Conservation (phyloP, 2,888 invertebrate species). For the Trichopoda pennipes region DNA sequence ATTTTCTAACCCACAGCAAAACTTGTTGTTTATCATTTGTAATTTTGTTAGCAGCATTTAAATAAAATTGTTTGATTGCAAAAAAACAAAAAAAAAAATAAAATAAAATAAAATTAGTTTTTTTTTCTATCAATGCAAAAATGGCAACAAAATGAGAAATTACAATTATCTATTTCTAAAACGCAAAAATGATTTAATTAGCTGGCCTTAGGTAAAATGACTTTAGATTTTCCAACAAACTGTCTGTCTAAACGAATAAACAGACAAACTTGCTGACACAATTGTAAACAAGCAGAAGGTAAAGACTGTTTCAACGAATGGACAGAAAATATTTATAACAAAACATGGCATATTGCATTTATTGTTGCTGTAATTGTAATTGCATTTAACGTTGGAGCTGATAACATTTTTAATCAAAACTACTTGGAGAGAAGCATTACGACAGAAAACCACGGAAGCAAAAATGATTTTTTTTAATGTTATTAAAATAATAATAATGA, state of each 20-base stretch:
- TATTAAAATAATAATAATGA: neutral
- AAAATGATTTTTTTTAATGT: conserved; percentile 14
- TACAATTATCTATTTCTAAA: conserved; percentile 52
- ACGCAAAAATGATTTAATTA: conserved; percentile 67
- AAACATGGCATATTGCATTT: conserved; percentile 6
- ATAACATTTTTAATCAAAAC: conserved; percentile 40
- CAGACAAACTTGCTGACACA: neutral
- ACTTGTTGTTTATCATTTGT: conserved; percentile 6
- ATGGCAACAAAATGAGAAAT: conserved; percentile 53
- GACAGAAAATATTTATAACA: conserved; percentile 6
- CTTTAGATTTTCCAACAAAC: conserved; percentile 13
- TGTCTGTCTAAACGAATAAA: neutral
- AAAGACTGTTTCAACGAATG: neutral
- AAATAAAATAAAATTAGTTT: too few species aligned
- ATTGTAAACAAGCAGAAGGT: neutral
- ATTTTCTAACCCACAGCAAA: neutral
- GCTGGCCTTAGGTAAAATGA: conserved; percentile 53
- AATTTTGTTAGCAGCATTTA: conserved; percentile 9
- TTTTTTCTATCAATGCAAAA: conserved; percentile 10
- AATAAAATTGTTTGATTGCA: conserved; percentile 2
- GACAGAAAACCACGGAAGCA: conserved; percentile 50
- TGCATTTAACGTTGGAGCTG: conserved; percentile 28
- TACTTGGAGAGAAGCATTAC: conserved; percentile 44
- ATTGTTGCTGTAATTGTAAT: conserved; percentile 5
- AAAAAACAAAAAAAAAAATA: too few species aligned